phyloP scores from a whole-genome alignment of 1,140 invertebrate species.

The Carposina sasakii region DNA sequence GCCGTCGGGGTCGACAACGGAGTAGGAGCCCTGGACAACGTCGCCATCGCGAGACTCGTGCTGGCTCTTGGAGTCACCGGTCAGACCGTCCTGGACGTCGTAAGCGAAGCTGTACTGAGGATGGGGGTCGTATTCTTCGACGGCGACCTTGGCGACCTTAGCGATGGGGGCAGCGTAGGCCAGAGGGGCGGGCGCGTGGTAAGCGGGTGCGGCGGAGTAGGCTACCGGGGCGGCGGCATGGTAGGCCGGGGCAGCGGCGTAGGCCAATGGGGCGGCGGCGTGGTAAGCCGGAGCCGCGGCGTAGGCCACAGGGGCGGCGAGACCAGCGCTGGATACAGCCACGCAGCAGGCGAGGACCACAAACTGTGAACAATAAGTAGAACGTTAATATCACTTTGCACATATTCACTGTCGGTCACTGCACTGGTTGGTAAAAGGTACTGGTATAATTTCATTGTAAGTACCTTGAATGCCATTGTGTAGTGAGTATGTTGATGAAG shows the following conservation, averaged over 20 bases:
- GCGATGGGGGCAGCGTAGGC: constrained; percentile 18
- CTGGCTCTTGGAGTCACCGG: constrained; percentile 76
- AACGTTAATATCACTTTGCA: background rate
- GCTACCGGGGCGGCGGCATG: constrained; percentile 12
- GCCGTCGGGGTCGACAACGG: constrained; percentile 75
- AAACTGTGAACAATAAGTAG: constrained; percentile 37
- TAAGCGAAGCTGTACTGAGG: constrained; percentile 76
- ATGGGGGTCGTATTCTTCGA: constrained; percentile 54
- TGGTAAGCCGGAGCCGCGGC: constrained; percentile 13
- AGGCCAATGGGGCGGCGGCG: constrained; percentile 8
- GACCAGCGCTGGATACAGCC: constrained; percentile 30
- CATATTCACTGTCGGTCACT: background rate
- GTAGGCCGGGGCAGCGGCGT: constrained; percentile 17
- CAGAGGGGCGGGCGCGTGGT: constrained; percentile 13
- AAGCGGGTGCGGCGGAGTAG: constrained; percentile 14
- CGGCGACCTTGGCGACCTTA: constrained; percentile 19
- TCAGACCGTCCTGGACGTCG: constrained; percentile 74
- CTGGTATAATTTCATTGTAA: background rate
- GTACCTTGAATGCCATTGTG: constrained; percentile 65
- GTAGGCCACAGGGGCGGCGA: constrained; percentile 9
- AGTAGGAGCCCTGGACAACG: constrained; percentile 74
- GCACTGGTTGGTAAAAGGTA: background rate
- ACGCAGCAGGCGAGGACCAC: constrained; percentile 31
- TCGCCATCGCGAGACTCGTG: constrained; percentile 74
- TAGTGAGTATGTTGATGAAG: constrained; percentile 33